These are phyloP conservation scores for Panurus biarmicus DNA, from an alignment of 2,113 vertebrate genomes.

Conservation along the genomic window DNA sequence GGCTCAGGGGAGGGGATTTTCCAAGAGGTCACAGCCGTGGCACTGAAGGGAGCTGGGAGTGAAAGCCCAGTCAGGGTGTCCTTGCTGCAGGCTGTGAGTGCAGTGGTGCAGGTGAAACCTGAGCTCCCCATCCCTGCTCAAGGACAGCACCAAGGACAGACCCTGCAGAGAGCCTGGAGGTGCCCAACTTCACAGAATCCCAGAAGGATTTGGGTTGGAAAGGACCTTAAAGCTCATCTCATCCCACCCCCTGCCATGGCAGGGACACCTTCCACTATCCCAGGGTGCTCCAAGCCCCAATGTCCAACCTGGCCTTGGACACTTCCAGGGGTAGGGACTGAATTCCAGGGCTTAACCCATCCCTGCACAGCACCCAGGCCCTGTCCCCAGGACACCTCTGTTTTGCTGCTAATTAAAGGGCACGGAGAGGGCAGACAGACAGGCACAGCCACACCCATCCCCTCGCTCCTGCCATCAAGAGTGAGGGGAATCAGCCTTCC, in stretches of 20 bases:
- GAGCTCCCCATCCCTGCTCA: background rate
- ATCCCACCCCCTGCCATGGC: background rate
- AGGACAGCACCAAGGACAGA: background rate
- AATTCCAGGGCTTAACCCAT: background rate
- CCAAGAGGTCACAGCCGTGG: background rate
- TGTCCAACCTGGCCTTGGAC: rapidly evolving
- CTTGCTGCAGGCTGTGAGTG: background rate
- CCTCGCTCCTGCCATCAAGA: rapidly evolving
- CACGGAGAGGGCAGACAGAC: background rate
- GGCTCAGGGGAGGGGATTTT: background rate
- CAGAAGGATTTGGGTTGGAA: background rate
- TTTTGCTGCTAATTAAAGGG: background rate
- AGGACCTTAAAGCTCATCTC: background rate
- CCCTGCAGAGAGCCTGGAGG: rapidly evolving
- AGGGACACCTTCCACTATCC: background rate
- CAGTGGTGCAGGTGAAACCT: background rate
- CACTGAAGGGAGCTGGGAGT: rapidly evolving
- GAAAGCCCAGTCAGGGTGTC: background rate
- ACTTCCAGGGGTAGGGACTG: background rate
- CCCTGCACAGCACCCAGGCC: background rate
- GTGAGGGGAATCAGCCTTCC: background rate
- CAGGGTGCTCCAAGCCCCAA: background rate
- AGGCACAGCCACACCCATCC: background rate
- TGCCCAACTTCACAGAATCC: rapidly evolving
- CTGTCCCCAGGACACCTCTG: rapidly evolving